phyloP scores from a whole-genome alignment of 2,888 invertebrate genomes.

The Carterocephalus palaemon region DNA sequence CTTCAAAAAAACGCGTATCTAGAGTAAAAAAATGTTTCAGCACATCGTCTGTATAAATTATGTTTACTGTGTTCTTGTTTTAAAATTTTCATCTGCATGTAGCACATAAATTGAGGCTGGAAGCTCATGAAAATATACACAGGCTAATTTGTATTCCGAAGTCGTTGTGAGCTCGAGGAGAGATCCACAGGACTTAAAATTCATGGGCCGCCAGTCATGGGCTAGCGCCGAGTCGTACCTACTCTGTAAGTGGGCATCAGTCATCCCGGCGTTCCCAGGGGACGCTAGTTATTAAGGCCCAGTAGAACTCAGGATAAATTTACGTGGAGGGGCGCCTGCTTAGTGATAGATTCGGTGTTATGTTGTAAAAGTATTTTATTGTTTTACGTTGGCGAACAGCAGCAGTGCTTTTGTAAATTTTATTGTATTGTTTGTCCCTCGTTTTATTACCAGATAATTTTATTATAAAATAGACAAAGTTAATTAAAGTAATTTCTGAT shows the following conservation, averaged over 20 bases:
- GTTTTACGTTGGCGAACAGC: too few species aligned
- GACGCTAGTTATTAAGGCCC: slow-evolving; percentile 34
- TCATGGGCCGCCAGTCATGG: slow-evolving; percentile 24
- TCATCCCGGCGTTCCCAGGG: slow-evolving; percentile 25
- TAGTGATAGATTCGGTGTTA: too few species aligned
- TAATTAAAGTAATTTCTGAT: too few species aligned
- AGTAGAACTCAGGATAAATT: neutral
- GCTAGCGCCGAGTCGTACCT: slow-evolving; percentile 18
- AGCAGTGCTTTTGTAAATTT: too few species aligned
- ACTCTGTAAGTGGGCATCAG: slow-evolving; percentile 24
- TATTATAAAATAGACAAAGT: too few species aligned
- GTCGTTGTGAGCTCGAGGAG: slow-evolving; percentile 17
- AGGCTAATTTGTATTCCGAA: slow-evolving; percentile 19
- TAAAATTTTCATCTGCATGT: slow-evolving; percentile 15
- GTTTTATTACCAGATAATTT: too few species aligned
- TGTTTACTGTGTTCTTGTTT: neutral
- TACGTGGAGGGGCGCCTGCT: neutral
- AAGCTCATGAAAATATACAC: slow-evolving; percentile 19
- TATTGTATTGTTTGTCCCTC: too few species aligned
- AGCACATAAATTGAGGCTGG: slow-evolving; percentile 14
- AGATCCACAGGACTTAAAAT: slow-evolving; percentile 24
- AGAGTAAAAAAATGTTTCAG: too few species aligned
- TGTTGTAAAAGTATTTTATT: too few species aligned
- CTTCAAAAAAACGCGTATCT: too few species aligned
- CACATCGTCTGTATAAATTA: too few species aligned